These are phyloP conservation scores for Drosophila sturtevanti DNA, from an alignment of 1,140 invertebrate genomes.

Conservation along the genomic window DNA sequence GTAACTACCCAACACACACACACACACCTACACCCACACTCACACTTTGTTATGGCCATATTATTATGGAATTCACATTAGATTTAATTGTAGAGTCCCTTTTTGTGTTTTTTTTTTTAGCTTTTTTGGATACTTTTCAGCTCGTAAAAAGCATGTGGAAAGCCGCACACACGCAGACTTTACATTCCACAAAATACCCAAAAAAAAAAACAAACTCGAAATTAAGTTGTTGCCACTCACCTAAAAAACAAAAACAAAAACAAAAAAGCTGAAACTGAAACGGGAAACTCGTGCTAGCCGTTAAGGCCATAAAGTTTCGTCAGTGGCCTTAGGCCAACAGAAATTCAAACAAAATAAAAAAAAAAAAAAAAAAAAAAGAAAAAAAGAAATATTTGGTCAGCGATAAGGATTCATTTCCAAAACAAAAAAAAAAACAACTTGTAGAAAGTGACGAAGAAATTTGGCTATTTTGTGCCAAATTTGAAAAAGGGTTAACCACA, in stretches of 20 bases:
- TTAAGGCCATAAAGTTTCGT: constrained; percentile 65
- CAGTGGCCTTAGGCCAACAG: constrained; percentile 41
- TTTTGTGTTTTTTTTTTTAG: constrained; percentile 26
- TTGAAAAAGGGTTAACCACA: constrained; percentile 54
- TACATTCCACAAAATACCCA: constrained; percentile 32
- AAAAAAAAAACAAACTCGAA: constrained; percentile 49
- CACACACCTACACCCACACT: neutral
- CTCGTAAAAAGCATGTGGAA: constrained; percentile 50
- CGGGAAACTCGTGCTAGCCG: constrained; percentile 71
- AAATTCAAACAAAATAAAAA: neutral
- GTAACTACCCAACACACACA: constrained; percentile 47
- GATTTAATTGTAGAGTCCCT: constrained; percentile 70
- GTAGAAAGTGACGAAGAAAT: constrained; percentile 52
- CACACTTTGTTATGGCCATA: constrained; percentile 70
- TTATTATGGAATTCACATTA: constrained; percentile 80
- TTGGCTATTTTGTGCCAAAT: constrained; percentile 33
- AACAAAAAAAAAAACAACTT: constrained; percentile 14
- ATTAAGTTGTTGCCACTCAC: constrained; percentile 64
- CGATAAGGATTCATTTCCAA: constrained; percentile 67
- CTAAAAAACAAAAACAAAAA: constrained; percentile 30
- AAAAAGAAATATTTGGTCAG: constrained; percentile 26
- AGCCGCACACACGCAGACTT: constrained; percentile 47
- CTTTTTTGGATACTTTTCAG: constrained; percentile 58
- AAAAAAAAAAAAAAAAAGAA: neutral
- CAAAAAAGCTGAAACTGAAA: constrained; percentile 40